These are phyloP conservation scores for Galeopsomyia nigrocyanea DNA, from an alignment of 2,888 invertebrate species.

Conservation along the genomic window DNA sequence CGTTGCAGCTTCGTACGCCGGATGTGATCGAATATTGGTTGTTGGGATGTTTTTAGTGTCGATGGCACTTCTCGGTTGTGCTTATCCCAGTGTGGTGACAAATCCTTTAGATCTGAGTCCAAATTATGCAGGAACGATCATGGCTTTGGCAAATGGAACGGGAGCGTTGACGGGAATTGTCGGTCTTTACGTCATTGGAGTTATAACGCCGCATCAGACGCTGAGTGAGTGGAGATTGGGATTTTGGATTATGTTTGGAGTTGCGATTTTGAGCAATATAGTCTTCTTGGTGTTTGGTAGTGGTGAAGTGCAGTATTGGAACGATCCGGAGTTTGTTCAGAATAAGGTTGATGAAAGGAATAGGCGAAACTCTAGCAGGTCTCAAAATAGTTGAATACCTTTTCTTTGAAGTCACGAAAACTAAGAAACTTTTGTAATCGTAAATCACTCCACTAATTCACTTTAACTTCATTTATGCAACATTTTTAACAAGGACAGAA, in stretches of 20 bases:
- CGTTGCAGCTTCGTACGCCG: slow-evolving; percentile 69
- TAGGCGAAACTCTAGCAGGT: no score
- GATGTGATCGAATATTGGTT: slow-evolving; percentile 66
- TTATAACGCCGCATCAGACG: slow-evolving; percentile 69
- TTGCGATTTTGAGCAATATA: slow-evolving; percentile 77
- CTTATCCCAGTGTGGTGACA: slow-evolving; percentile 69
- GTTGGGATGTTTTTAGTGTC: slow-evolving; percentile 68
- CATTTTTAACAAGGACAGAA: no score
- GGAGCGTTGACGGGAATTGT: slow-evolving; percentile 76
- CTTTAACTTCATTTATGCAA: no score
- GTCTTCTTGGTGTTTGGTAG: slow-evolving; percentile 80
- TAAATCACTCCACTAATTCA: no score
- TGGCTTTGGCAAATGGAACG: slow-evolving; percentile 76
- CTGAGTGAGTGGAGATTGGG: slow-evolving; percentile 80
- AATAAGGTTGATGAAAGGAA: not conserved
- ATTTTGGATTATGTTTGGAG: slow-evolving; percentile 83
- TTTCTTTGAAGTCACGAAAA: no score
- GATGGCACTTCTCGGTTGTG: slow-evolving; percentile 68
- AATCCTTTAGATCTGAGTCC: slow-evolving; percentile 70
- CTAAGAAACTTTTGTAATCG: no score
- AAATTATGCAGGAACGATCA: slow-evolving; percentile 70
- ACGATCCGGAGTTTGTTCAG: slow-evolving; percentile 71
- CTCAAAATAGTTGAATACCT: no score
- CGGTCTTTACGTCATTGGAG: slow-evolving; percentile 78
- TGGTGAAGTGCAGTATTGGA: slow-evolving; percentile 84